phyloP scores from a whole-genome alignment of 2,888 invertebrate species.

The Ophonus ardosiacus region DNA sequence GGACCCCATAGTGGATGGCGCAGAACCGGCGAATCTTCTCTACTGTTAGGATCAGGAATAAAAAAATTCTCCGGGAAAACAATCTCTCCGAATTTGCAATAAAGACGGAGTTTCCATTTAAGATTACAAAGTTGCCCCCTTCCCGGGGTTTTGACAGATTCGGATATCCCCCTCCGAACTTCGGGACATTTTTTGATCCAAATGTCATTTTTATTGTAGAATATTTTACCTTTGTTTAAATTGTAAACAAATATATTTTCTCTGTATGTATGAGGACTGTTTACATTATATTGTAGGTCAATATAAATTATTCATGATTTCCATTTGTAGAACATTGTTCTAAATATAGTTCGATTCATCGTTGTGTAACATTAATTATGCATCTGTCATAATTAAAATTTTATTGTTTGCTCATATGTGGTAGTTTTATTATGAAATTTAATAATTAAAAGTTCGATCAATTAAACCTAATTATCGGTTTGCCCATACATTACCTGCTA shows the following conservation, averaged over 20 bases:
- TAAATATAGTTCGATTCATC: constrained; percentile 15
- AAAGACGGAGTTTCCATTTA: too few species aligned
- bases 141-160: too few species aligned
- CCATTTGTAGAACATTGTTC: not conserved
- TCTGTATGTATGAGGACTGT: not conserved
- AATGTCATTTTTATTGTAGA: not conserved
- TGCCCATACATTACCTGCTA: not conserved
- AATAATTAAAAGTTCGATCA: constrained; percentile 11
- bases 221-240: not conserved
- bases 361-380: not conserved
- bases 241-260: not conserved
- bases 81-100: too few species aligned
- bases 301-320: not conserved
- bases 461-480: constrained; percentile 11
- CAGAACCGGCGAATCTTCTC: too few species aligned
- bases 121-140: too few species aligned
- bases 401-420: not conserved
- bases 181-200: not conserved
- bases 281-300: not conserved
- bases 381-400: not conserved
- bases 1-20: too few species aligned
- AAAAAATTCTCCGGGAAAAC: too few species aligned
- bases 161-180: too few species aligned
- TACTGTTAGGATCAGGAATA: too few species aligned
- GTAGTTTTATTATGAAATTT: constrained; percentile 13